phyloP scores from a whole-genome alignment of 2,113 vertebrate genomes.

The Fukomys damarensis region DNA sequence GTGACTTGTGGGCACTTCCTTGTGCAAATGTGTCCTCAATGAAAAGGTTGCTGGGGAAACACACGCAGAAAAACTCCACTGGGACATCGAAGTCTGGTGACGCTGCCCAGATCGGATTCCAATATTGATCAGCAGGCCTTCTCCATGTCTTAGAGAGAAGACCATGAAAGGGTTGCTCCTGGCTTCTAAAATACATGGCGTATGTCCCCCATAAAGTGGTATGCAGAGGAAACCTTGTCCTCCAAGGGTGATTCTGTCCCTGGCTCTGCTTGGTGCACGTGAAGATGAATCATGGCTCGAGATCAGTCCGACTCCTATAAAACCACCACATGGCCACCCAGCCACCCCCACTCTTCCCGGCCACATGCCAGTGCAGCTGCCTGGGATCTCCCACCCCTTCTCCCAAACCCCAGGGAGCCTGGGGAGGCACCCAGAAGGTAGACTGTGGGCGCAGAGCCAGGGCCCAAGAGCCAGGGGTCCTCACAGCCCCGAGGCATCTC shows the following conservation, averaged over 20 bases:
- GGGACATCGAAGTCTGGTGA: fast-evolving
- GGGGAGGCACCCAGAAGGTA: neutral
- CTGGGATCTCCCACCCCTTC: neutral
- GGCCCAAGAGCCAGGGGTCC: fast-evolving
- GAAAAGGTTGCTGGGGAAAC: neutral
- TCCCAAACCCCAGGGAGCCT: fast-evolving
- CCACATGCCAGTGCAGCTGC: neutral
- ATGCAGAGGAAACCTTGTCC: neutral
- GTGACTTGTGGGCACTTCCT: neutral
- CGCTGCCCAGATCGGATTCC: fast-evolving
- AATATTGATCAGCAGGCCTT: fast-evolving
- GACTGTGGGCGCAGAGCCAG: neutral
- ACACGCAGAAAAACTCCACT: fast-evolving
- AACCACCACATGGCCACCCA: neutral
- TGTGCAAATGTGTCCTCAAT: fast-evolving
- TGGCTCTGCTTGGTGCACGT: neutral
- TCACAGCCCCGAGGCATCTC: fast-evolving
- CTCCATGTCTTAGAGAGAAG: fast-evolving
- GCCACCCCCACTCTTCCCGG: neutral
- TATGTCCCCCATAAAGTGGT: neutral
- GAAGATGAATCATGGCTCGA: neutral
- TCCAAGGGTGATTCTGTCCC: neutral
- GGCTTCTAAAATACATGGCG: neutral
- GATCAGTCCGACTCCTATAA: neutral
- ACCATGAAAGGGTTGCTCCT: neutral